phyloP scores from a whole-genome alignment of 2,113 vertebrate genomes.

The Kryptolebias marmoratus region DNA sequence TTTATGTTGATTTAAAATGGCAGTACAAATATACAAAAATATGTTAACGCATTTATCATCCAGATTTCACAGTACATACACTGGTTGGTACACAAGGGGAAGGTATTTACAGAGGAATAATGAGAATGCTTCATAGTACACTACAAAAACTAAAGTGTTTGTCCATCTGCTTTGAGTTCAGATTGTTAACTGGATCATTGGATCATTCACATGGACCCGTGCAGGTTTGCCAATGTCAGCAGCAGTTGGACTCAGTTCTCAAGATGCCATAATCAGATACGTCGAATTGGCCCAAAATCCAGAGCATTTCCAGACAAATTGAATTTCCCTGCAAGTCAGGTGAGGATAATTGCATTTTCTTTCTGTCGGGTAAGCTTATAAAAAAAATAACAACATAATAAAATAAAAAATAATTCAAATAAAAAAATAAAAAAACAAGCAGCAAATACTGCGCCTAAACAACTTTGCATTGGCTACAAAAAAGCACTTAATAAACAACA shows the following conservation, averaged over 20 bases:
- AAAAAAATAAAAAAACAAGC: constrained; percentile 24
- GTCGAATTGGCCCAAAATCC: constrained; percentile 19
- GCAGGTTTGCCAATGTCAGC: constrained; percentile 16
- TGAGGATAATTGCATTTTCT: constrained; percentile 32
- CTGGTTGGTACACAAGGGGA: constrained; percentile 60
- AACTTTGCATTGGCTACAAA: constrained; percentile 46
- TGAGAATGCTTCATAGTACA: constrained; percentile 33
- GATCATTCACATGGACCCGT: neutral
- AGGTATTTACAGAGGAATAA: constrained; percentile 79
- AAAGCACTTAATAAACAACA: constrained; percentile 55
- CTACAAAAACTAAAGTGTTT: neutral
- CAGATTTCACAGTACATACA: constrained; percentile 83
- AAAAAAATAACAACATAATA: constrained; percentile 7
- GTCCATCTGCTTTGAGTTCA: constrained; percentile 38
- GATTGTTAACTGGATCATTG: constrained; percentile 16
- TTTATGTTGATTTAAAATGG: constrained; percentile 73
- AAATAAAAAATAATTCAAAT: constrained; percentile 23
- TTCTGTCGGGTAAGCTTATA: constrained; percentile 21
- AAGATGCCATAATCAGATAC: constrained; percentile 22
- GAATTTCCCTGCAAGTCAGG: constrained; percentile 46
- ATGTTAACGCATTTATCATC: constrained; percentile 80
- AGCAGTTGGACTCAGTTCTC: constrained; percentile 21
- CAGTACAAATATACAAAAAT: constrained; percentile 89
- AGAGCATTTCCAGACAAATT: constrained; percentile 63
- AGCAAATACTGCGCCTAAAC: constrained; percentile 15